Percentiles rank a stretch among this genome's conserved stretches.
Evolutionary conservation across 2,797 vertebrate genomes (phyloP).

Genomic region (Sylvilagus floridanus): DNA sequence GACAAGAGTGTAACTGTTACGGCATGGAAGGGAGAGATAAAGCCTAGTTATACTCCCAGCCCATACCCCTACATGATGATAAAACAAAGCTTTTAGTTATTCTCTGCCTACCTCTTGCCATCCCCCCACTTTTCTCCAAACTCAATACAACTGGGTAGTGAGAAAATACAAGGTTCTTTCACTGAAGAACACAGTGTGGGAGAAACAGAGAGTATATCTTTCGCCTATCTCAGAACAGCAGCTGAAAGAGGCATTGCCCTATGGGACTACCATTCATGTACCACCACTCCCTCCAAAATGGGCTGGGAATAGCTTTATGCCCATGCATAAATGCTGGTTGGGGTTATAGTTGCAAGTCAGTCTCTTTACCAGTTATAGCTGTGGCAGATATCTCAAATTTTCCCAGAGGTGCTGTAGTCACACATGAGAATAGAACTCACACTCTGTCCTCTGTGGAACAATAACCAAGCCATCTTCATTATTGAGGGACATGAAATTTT

Average conservation of each 20-base stretch:
- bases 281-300: neutral
- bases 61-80: neutral
- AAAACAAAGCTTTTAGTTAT: neutral
- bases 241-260: neutral
- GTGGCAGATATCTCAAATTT: neutral
- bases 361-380: neutral
- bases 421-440: neutral
- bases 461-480: neutral
- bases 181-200: neutral
- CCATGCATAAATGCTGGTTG: accelerated
- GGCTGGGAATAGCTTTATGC: neutral
- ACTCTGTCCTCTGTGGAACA: neutral
- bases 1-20: neutral
- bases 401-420: neutral
- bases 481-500: neutral
- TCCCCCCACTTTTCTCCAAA: neutral
- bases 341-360: neutral
- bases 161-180: neutral
- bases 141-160: neutral
- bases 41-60: neutral
- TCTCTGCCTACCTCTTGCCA: neutral
- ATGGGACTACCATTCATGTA: neutral
- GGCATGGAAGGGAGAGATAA: neutral
- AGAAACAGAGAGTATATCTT: neutral
- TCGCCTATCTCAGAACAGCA: neutral